Base-by-base conservation (phyloP, 2,888 invertebrate species). In the Sinopyrophorus schimmeli region DNA sequence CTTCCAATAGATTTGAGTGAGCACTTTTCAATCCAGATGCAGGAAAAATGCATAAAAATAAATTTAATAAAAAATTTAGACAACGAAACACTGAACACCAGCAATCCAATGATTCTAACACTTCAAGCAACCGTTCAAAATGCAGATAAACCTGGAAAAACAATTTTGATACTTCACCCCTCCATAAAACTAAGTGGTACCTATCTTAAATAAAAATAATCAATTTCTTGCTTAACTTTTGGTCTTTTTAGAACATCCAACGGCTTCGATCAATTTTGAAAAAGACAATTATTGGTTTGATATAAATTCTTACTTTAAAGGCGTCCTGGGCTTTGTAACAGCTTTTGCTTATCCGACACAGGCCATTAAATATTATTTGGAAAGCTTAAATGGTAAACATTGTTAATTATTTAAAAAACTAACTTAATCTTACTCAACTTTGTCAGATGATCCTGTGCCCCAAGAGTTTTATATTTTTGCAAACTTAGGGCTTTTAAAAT, bases 221-320 rank as follows among this genome's bases (percentile, higher is more conserved):
- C n/a, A n/a, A n/a, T n/a, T n/a, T n/a, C n/a, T n/a, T n/a, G n/a
- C n/a, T n/a, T n/a, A n/a, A n/a, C n/a, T 3, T 24, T 24, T 24
- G 24, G 10, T 24, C 10, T 24, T 24, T 24, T 24, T 5, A 24
- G 24, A 6, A n/a, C n/a, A n/a, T n/a, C n/a, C n/a, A 4, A 24
- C 7, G 10, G 9, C 24, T 9, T 11, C 6, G 3, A 10, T 28
- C 3, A 11, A 10, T 3, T 28, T 28, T 12, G 28, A 28, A 28
- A 5, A 12, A 14, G 16, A 31, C 7, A 12, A 31, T 5, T 31
- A 31, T 9, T 15, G 31, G 14, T 31, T 31, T 15, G 31, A 31
- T 16, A n/a, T 7, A 3, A 10, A 5, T 7, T 3, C 2, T 14
- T 31, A 5, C 16, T 16, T 16, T 14, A 2, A 14, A 3, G 31